These are phyloP conservation scores for Noctua comes DNA, from an alignment of 2,888 invertebrate species.

Conservation along the genomic window DNA sequence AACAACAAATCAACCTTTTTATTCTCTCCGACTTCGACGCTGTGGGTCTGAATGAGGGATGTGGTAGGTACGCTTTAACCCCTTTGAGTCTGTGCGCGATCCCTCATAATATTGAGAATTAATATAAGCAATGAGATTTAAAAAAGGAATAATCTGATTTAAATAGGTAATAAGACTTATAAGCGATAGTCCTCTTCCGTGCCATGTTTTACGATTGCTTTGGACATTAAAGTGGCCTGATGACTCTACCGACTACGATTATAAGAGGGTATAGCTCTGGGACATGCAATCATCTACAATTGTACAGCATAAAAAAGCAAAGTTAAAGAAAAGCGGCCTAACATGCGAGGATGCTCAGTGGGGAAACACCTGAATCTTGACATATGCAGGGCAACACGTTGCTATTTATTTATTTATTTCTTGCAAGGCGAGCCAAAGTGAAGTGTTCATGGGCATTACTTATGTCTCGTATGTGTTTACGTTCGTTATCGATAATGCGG, in stretches of 20 bases:
- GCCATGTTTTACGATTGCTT: too few relatives aligned
- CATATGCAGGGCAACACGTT: neutral
- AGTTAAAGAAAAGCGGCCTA: neutral
- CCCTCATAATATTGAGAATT: neutral
- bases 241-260: too few relatives aligned
- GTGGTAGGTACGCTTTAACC: neutral
- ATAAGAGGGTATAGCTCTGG: too few relatives aligned
- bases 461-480: constrained; percentile 4
- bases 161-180: too few relatives aligned
- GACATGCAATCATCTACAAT: neutral
- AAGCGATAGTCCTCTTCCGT: too few relatives aligned
- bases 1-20: neutral
- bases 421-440: neutral
- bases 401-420: neutral
- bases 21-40: neutral
- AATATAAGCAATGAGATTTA: too few relatives aligned
- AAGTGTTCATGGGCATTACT: neutral
- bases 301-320: neutral
- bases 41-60: neutral
- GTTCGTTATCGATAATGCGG: constrained; percentile 51
- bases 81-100: neutral
- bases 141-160: too few relatives aligned
- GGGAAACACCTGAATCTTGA: neutral
- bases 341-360: neutral
- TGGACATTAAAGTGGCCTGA: too few relatives aligned